Conservation (phyloP, 1,140 invertebrate genomes). For the Drosophila funebris region DNA sequence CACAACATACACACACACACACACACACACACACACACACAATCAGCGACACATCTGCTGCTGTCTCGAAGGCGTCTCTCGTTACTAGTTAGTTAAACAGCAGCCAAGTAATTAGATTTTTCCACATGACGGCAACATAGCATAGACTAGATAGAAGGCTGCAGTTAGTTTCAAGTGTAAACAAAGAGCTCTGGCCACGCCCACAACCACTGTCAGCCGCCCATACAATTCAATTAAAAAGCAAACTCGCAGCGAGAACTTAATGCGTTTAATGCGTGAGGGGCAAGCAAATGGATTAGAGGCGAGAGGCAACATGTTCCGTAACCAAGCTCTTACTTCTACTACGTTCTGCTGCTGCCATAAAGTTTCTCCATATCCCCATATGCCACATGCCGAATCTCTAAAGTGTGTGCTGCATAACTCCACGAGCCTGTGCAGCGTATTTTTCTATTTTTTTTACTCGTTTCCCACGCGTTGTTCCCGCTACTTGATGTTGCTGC, state of each 20-base stretch:
- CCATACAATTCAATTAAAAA: constrained; percentile 80
- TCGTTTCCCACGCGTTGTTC: constrained; percentile 24
- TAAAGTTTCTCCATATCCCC: constrained; percentile 67
- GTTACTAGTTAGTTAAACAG: constrained; percentile 68
- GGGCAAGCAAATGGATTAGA: constrained; percentile 55
- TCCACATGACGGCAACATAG: constrained; percentile 55
- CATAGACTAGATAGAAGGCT: constrained; percentile 17
- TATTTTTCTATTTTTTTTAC: constrained; percentile 54
- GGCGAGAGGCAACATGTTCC: constrained; percentile 24
- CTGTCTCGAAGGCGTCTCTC: constrained; percentile 14
- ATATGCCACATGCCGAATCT: constrained; percentile 60
- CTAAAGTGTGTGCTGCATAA: constrained; percentile 44
- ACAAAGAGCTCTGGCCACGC: constrained; percentile 53
- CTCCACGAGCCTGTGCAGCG: constrained; percentile 32
- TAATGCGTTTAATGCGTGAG: constrained; percentile 80
- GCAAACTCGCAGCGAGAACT: constrained; percentile 46
- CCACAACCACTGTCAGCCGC: constrained; percentile 5
- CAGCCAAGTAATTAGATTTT: constrained; percentile 80
- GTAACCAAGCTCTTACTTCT: background rate
- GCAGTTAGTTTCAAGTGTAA: constrained; percentile 76
- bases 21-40: too few species aligned
- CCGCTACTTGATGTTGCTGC: constrained; percentile 11
- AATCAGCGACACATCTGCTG: constrained; percentile 44
- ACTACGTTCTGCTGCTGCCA: constrained; percentile 41
- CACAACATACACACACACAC: too few species aligned